Conservation (phyloP, 2,113 vertebrate species). For the Gasterosteus nipponicus region DNA sequence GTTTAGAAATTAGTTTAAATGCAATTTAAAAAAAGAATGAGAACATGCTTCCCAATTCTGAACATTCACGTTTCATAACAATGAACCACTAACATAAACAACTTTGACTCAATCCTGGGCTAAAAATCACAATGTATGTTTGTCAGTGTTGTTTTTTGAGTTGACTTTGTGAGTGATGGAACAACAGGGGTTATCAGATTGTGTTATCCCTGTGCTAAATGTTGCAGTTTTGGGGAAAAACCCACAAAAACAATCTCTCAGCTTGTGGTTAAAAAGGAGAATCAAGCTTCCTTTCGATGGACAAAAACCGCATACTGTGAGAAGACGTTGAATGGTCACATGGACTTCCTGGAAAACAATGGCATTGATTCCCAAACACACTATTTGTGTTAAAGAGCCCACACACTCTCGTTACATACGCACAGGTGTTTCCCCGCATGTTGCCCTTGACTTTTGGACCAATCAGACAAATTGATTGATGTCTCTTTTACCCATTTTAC, state of each 20-base stretch:
- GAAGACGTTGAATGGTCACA: background rate
- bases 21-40: background rate
- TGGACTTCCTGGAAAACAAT: background rate
- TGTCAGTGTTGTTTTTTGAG: background rate
- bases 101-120: background rate
- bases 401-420: background rate
- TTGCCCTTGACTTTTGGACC: background rate
- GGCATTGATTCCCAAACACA: background rate
- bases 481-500: background rate
- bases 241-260: background rate
- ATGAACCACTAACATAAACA: slow-evolving; percentile 22
- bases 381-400: background rate
- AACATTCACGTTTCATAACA: slow-evolving; percentile 1
- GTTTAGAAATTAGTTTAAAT: background rate
- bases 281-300: background rate
- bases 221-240: slow-evolving; percentile 4
- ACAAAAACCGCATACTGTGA: background rate
- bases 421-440: background rate
- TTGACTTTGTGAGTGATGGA: background rate
- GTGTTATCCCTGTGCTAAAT: background rate
- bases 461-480: background rate
- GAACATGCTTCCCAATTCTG: background rate
- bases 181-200: background rate
- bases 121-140: too few relatives aligned
- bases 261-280: background rate